Conservation (phyloP, 2,113 vertebrate genomes). For the Brienomyrus brachyistius region DNA sequence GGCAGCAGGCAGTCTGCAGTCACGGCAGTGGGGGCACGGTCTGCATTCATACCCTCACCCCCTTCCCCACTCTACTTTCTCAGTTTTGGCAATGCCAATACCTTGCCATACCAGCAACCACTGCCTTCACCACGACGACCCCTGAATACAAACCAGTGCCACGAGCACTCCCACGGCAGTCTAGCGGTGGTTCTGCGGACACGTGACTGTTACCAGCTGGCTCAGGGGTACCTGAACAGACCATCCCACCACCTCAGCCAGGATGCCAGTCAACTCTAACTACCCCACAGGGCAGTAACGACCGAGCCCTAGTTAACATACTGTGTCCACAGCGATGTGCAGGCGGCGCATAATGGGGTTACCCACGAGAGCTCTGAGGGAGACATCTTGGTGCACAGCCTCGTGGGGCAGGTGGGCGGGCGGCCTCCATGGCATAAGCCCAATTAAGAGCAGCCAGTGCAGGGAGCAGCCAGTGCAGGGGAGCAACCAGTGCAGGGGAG, state of each 20-base stretch:
- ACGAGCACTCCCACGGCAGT: not conserved
- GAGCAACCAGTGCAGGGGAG: conserved; percentile 43
- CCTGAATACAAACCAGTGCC: not conserved
- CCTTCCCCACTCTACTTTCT: not conserved
- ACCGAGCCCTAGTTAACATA: not conserved
- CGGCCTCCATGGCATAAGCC: no score
- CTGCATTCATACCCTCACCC: not conserved
- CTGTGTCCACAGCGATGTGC: not conserved
- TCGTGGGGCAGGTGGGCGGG: no score
- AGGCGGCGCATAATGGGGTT: not conserved
- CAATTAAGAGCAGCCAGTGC: not conserved
- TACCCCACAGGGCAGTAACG: not conserved
- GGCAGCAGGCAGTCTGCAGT: no score
- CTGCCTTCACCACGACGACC: not conserved
- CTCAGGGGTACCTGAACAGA: not conserved
- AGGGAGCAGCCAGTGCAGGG: conserved; percentile 29
- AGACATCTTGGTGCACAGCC: not conserved
- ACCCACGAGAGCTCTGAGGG: not conserved
- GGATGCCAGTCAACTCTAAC: not conserved
- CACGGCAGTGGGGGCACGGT: not conserved
- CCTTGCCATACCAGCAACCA: not conserved
- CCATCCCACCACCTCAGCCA: not conserved
- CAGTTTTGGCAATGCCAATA: not conserved
- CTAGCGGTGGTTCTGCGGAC: not conserved
- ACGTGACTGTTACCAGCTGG: not conserved